Evolutionary conservation across 1,140 invertebrate genomes (phyloP), one percentile per base, ranked within the genome.

Genomic region (Bathynomus jamesi): DNA sequence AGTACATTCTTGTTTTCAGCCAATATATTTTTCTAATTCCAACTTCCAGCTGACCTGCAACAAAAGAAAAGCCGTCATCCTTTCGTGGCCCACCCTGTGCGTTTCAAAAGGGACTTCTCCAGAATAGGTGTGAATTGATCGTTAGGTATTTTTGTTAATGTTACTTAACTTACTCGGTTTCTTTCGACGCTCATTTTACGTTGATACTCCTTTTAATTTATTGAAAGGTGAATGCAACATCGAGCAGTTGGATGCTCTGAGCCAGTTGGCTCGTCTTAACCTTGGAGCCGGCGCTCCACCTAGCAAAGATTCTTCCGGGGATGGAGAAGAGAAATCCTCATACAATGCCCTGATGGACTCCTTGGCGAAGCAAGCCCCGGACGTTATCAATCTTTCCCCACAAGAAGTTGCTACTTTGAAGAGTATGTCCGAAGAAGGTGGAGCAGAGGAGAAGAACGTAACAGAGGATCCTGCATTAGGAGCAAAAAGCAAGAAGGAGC

Each of bases 311-410:
- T 53, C 40, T 1, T 53, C 40, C 13, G 40, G 11, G 13, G 40
- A 11, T 5, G 40, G 11, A 53, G 40, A 53, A 53, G 40, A 11
- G 13, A 5, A 1, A 3, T 11, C 13, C 13, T 11, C 21, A 17
- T 3, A 17, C 11, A 53, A 5, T 5, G 21, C 2, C 21, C 13
- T 17, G 40, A 21, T 17, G 13, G 40, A 53, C 13, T 11, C 21
- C 21, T 53, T 21, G 13, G 40, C 21, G 21, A 53, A 53, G 21
- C 21, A 11, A 53, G 21, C 40, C 21, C 21, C 73, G 0, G 69
- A 71, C n/a, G 31, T 21, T 8, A 71, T 75, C 30, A 75, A 63
- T 28, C 21, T 75, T n/a, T 65, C 32, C 27, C 63, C 21, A 27
- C 25, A 70, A n/a, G 60, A 70, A 5, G 61, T 70, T 11, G 21